phyloP scores from a whole-genome alignment of 2,797 vertebrate species.

The Enteromius trimaculatus region DNA sequence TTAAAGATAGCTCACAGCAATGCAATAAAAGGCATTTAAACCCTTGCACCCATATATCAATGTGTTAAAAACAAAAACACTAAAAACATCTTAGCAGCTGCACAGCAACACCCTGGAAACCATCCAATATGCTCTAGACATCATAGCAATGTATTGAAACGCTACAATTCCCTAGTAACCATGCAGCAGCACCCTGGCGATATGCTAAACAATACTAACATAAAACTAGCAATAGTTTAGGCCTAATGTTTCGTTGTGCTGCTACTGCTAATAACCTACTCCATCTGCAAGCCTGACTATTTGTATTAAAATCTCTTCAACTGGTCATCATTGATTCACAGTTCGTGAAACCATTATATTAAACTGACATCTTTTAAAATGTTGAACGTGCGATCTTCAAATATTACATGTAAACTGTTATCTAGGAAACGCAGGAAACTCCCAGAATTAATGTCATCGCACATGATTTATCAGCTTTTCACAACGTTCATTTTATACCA shows the following conservation, averaged over 20 bases:
- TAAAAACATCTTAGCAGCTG: not conserved
- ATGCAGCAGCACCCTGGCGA: not conserved
- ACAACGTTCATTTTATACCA: not conserved
- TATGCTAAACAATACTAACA: not conserved
- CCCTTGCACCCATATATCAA: not conserved
- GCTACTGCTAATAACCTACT: not conserved
- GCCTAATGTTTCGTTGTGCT: not conserved
- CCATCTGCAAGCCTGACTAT: not conserved
- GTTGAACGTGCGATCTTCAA: not conserved
- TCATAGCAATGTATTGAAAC: not conserved
- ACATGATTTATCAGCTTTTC: not conserved
- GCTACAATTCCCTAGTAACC: too few species aligned
- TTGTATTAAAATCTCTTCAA: not conserved
- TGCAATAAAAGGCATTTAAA: not conserved
- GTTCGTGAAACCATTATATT: not conserved
- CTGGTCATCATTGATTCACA: not conserved
- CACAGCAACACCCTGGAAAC: too few species aligned
- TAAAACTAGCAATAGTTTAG: not conserved
- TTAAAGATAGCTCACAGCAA: not conserved
- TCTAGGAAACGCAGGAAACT: not conserved
- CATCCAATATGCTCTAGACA: too few species aligned
- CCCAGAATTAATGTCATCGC: not conserved
- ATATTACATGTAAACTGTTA: not conserved
- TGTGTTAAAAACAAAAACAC: not conserved
- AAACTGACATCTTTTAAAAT: not conserved